A percentile compares a stretch with the other conserved stretches of the same genome.
Evolutionary conservation across 2,113 vertebrate species (phyloP).

Genomic region (Dascyllus trimaculatus): DNA sequence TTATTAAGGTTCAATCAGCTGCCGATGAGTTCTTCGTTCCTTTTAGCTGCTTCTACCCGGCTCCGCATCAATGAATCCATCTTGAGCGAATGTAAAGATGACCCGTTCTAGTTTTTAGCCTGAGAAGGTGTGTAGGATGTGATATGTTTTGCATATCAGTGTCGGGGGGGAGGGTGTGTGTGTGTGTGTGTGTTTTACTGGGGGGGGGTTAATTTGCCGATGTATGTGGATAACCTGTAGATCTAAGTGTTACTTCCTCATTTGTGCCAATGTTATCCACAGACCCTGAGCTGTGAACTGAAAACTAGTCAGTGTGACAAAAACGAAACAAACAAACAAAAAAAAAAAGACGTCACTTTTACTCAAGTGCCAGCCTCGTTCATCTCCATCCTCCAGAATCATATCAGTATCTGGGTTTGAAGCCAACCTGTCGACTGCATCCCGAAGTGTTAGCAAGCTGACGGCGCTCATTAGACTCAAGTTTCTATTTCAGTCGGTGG

Average conservation of each 20-base stretch:
- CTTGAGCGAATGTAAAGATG: slow-evolving; percentile 47
- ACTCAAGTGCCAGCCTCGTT: slow-evolving; percentile 65
- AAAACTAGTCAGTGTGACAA: slow-evolving; percentile 60
- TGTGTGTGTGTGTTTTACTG: not conserved
- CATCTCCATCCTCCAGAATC: slow-evolving; percentile 25
- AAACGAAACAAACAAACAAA: slow-evolving; percentile 6
- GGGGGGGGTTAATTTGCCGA: slow-evolving; percentile 21
- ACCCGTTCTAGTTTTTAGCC: slow-evolving; percentile 53
- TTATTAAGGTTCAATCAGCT: slow-evolving; percentile 58
- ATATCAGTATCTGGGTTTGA: slow-evolving; percentile 30
- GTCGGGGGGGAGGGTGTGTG: slow-evolving; percentile 11
- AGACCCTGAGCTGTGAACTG: slow-evolving; percentile 77
- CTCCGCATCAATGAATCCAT: slow-evolving; percentile 50
- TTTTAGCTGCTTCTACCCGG: slow-evolving; percentile 59
- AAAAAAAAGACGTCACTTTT: slow-evolving; percentile 18
- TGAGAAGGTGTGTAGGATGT: slow-evolving; percentile 64
- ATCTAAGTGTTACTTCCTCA: slow-evolving; percentile 70
- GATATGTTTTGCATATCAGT: slow-evolving; percentile 67
- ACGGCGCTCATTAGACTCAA: slow-evolving; percentile 14
- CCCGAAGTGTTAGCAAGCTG: slow-evolving; percentile 25
- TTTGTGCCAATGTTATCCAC: slow-evolving; percentile 76
- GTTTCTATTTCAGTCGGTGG: slow-evolving; percentile 29
- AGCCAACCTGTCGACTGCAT: slow-evolving; percentile 10
- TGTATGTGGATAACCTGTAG: slow-evolving; percentile 58
- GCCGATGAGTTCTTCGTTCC: slow-evolving; percentile 27